Percentiles rank a stretch among this genome's conserved stretches.
phyloP scores from a whole-genome alignment of 2,797 vertebrate genomes.

The Melopsittacus undulatus region DNA sequence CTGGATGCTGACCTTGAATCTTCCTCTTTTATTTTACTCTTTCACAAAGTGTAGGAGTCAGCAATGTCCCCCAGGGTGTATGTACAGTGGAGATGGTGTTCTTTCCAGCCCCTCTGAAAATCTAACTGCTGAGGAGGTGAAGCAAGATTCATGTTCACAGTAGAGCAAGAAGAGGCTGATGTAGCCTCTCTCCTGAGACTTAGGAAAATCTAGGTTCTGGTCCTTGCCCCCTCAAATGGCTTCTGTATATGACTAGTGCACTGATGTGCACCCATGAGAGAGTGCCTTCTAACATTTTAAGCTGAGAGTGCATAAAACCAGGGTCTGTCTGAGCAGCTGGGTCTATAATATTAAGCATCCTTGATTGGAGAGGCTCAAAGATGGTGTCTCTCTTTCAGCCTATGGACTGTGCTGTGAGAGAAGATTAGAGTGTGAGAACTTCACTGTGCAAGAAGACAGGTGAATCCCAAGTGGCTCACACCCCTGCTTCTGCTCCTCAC shows the following conservation, averaged over 20 bases:
- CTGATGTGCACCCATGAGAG: neutral
- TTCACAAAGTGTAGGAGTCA: neutral
- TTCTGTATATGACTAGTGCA: neutral
- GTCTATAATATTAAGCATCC: rapidly evolving
- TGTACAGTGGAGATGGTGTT: neutral
- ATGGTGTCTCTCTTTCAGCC: neutral
- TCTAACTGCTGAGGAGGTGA: neutral
- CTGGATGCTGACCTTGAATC: neutral
- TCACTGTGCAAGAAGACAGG: neutral
- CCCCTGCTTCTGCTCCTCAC: neutral
- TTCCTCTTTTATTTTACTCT: neutral
- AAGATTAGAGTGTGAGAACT: rapidly evolving
- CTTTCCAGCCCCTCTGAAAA: neutral
- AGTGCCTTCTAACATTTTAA: neutral
- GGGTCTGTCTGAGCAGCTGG: neutral
- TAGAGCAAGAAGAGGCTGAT: neutral
- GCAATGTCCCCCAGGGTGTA: neutral
- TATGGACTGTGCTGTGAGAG: neutral
- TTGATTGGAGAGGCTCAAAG: neutral
- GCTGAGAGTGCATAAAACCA: neutral
- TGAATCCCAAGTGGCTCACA: neutral
- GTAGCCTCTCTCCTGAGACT: neutral
- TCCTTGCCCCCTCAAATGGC: neutral
- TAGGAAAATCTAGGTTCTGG: neutral
- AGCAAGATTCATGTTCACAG: neutral